Base-by-base conservation (phyloP, 2,113 vertebrate species). In the Colaptes auratus region DNA sequence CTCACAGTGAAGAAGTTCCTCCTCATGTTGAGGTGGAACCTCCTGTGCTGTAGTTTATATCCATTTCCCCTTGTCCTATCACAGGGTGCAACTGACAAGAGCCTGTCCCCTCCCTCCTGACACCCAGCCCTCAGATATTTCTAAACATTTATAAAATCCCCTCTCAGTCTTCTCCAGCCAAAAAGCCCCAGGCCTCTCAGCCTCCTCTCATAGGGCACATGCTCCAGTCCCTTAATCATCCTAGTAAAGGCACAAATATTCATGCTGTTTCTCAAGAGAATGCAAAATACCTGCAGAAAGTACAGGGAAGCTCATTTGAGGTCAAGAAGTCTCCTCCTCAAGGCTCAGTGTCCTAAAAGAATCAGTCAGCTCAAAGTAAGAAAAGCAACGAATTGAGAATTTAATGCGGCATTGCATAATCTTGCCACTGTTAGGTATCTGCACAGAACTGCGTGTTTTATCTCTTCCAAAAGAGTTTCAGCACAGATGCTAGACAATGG, bases 241-340 rank as follows among this genome's bases (percentile, higher is more conserved):
- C 15, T 44, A 44, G 14, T 15, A 71, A 92, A 82, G 30, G 59
- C 59, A 89, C 3, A 63, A 65, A 90, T 10, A 69, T 11, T 23
- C 48, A 50, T 18, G 17, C 44, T 50, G 58, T 66, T 96, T 88
- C 48, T 85, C 60, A 92, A 46, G 60, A 23, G 95, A 96, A 96
- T 55, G 36, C 15, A 48, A 28, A 86, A 89, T 16, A 50, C 11
- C 11, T 77, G 52, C 60, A 86, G 44, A 82, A 56, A 72, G 65
- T 16, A 73, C n/a, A 59, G 31, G 64, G 44, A 77, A 88, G 66
- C 46, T 66, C 23, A 61, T 28, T 20, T 48, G 55, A 66, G 56
- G 77, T 72, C 48, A 17, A 76, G 10, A 21, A 66, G 24, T 24
- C 17, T 44, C n/a, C 17, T 44, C n/a, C 27, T 44, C 84, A 75